Conservation (phyloP, 2,113 vertebrate species). For the Atlantisia rogersi region DNA sequence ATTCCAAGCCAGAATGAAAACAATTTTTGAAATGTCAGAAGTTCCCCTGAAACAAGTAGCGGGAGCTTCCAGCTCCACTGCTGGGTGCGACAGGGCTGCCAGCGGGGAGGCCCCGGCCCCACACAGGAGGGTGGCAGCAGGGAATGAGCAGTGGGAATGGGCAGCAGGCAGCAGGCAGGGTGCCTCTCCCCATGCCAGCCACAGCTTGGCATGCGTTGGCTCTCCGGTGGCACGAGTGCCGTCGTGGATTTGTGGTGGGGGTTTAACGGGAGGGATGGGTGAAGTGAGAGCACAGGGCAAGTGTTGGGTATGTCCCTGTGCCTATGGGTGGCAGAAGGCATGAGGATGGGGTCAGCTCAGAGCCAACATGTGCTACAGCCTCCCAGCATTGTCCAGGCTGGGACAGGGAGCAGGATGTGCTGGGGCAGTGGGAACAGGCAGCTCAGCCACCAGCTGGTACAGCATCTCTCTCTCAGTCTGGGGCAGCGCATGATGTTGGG, state of each 20-base stretch:
- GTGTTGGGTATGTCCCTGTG: rapidly evolving
- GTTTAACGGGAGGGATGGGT: not conserved
- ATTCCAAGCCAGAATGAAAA: constrained; percentile 58
- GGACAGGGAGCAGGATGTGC: not conserved
- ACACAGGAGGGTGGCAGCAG: rapidly evolving
- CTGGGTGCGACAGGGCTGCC: rapidly evolving
- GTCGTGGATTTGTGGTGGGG: rapidly evolving
- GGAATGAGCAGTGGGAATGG: not conserved
- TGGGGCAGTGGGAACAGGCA: not conserved
- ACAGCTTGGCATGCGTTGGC: not conserved
- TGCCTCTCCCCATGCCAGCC: not conserved
- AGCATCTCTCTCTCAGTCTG: not conserved
- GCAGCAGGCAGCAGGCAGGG: not conserved
- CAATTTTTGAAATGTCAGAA: constrained; percentile 39
- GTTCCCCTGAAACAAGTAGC: constrained; percentile 42
- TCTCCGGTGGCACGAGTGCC: not conserved
- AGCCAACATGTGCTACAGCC: not conserved
- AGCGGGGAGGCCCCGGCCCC: not conserved
- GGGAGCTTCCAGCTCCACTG: not conserved
- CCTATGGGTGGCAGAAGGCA: not conserved
- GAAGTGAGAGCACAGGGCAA: not conserved
- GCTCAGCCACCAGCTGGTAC: rapidly evolving
- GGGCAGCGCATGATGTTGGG: not conserved
- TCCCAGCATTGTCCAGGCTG: not conserved
- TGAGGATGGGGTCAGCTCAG: rapidly evolving